A percentile compares a stretch with the other conserved stretches of the same genome.
Conservation (phyloP, 1,140 invertebrate genomes). For the Drosophila sulfurigaster region DNA sequence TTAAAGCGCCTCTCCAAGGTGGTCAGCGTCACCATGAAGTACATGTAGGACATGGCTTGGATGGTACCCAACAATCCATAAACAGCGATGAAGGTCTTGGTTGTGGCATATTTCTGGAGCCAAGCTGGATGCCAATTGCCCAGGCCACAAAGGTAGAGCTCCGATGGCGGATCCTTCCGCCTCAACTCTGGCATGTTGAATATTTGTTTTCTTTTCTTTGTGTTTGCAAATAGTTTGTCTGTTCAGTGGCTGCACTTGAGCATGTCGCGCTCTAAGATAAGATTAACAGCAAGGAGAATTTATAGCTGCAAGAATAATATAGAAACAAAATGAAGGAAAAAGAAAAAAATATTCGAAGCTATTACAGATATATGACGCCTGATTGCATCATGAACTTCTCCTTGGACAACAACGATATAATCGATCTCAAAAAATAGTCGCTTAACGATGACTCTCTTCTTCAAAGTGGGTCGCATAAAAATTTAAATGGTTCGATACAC, state of each 20-base stretch:
- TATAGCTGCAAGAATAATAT: constrained; percentile 10
- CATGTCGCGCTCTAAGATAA: constrained; percentile 43
- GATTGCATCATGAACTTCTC: not conserved
- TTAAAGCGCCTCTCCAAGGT: constrained; percentile 91
- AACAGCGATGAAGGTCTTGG: constrained; percentile 87
- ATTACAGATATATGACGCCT: not conserved
- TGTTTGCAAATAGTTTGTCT: constrained; percentile 35
- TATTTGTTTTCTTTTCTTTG: not conserved
- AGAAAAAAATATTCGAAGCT: not conserved
- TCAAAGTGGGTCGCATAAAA: constrained; percentile 49
- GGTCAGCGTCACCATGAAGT: constrained; percentile 89
- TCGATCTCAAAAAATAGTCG: not conserved
- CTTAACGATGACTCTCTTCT: constrained; percentile 55
- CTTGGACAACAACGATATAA: not conserved
- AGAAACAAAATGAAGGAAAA: not conserved
- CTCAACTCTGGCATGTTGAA: constrained; percentile 58
- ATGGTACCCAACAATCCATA: constrained; percentile 89
- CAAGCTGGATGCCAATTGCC: constrained; percentile 87
- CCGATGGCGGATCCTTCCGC: constrained; percentile 50
- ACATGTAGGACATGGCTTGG: constrained; percentile 90
- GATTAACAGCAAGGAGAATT: constrained; percentile 34
- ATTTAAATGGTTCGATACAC: constrained; percentile 42
- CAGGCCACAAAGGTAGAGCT: constrained; percentile 86
- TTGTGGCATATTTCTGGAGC: constrained; percentile 88
- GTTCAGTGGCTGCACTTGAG: constrained; percentile 25